These are phyloP conservation scores for Tinea semifulvella DNA, from an alignment of 2,888 invertebrate species.

Conservation along the genomic window DNA sequence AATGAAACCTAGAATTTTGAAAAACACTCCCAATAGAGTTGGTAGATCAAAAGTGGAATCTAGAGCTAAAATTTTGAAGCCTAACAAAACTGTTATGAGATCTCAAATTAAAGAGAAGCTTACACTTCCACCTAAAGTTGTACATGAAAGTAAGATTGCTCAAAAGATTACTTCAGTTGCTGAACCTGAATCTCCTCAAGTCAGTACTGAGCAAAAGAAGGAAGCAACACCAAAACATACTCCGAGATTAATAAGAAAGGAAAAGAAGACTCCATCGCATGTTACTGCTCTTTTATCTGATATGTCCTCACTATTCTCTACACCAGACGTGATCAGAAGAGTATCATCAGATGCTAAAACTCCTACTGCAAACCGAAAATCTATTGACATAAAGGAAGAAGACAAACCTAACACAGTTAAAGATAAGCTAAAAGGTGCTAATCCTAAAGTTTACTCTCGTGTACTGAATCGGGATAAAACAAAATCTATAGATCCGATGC, in stretches of 20 bases:
- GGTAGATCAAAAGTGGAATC: slow-evolving; percentile 31
- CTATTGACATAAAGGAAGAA: slow-evolving; percentile 23
- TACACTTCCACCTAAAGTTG: slow-evolving; percentile 29
- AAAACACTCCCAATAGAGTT: slow-evolving; percentile 31
- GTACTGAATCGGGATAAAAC: slow-evolving; percentile 30
- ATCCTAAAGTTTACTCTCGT: slow-evolving; percentile 33
- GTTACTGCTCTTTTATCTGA: slow-evolving; percentile 62
- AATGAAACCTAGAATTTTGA: slow-evolving; percentile 50
- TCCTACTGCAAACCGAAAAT: slow-evolving; percentile 40
- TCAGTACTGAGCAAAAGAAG: slow-evolving; percentile 41
- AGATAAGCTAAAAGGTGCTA: slow-evolving; percentile 23
- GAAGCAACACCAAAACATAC: slow-evolving; percentile 37
- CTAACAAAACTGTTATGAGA: slow-evolving; percentile 33
- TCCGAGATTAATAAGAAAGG: slow-evolving; percentile 47
- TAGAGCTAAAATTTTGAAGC: slow-evolving; percentile 30
- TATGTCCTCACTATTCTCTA: slow-evolving; percentile 78
- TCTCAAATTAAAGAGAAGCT: slow-evolving; percentile 47
- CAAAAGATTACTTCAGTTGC: slow-evolving; percentile 23
- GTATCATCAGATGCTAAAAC: slow-evolving; percentile 64
- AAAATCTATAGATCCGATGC: slow-evolving; percentile 49
- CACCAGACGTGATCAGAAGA: slow-evolving; percentile 80
- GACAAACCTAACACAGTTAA: slow-evolving; percentile 1
- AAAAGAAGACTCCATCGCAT: slow-evolving; percentile 70
- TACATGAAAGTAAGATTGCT: slow-evolving; percentile 18
- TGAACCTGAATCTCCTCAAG: slow-evolving; percentile 21